A percentile compares a stretch with the other conserved stretches of the same genome.
Evolutionary conservation across 2,888 invertebrate genomes (phyloP).

Genomic region (Amphipoea lucens): DNA sequence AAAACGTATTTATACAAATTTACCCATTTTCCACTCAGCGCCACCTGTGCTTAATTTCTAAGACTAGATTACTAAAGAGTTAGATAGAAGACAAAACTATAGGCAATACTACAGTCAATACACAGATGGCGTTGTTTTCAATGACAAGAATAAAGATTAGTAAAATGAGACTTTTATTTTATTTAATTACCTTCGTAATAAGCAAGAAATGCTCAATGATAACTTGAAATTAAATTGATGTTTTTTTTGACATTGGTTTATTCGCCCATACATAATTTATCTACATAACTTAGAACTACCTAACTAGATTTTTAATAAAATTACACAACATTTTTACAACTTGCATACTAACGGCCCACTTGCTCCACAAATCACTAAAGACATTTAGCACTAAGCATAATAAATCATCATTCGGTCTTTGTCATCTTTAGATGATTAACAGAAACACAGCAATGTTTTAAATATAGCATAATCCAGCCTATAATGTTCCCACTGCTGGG

Average conservation of each 20-base stretch:
- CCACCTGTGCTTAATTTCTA: slow-evolving; percentile 4
- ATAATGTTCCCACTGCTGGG: too few species aligned
- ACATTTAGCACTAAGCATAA: background rate
- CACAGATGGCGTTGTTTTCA: slow-evolving; percentile 38
- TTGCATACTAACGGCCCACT: slow-evolving; percentile 15
- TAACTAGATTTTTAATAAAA: slow-evolving; percentile 23
- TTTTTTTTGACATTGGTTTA: slow-evolving; percentile 8
- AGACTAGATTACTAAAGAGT: background rate
- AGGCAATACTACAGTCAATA: background rate
- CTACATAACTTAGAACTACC: slow-evolving; percentile 18
- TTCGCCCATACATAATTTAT: slow-evolving; percentile 21
- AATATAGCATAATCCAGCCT: too few species aligned
- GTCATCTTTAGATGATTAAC: background rate
- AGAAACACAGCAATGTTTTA: background rate
- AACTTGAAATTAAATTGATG: background rate
- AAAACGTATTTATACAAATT: background rate
- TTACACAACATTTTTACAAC: slow-evolving; percentile 42
- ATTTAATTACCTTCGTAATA: background rate
- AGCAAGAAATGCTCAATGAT: background rate
- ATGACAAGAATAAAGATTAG: rapidly evolving
- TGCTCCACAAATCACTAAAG: background rate
- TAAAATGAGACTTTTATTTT: background rate
- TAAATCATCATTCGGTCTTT: background rate
- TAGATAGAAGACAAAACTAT: background rate
- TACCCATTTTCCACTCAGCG: background rate